These are phyloP conservation scores for Hypanus sabinus DNA, from an alignment of 2,113 vertebrate species.

Conservation along the genomic window DNA sequence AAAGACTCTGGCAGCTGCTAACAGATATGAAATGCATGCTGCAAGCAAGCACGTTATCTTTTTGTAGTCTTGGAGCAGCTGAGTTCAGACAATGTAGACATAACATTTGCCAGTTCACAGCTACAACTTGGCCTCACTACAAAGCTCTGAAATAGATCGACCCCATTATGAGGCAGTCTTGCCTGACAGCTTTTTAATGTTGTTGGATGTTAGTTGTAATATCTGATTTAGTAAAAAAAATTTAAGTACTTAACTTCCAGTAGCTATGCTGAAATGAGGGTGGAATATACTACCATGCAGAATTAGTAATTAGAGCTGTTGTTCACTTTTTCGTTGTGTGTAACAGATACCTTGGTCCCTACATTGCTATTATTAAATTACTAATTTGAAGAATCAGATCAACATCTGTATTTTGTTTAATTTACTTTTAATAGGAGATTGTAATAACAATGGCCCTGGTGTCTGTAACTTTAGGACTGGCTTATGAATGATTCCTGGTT, in stretches of 20 bases:
- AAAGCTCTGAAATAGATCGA: background rate
- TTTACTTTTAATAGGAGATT: background rate
- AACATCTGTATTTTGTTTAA: background rate
- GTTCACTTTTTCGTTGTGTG: background rate
- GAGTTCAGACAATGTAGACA: background rate
- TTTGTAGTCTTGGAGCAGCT: slow-evolving; percentile 12
- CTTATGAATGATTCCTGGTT: background rate
- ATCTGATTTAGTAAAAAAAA: background rate
- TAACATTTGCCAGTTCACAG: background rate
- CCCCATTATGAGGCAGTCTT: background rate
- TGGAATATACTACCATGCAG: background rate
- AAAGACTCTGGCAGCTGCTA: background rate
- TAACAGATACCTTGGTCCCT: slow-evolving; percentile 8
- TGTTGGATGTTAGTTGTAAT: background rate
- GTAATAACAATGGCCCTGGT: background rate
- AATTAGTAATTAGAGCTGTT: slow-evolving; percentile 19
- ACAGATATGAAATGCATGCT: slow-evolving; percentile 28
- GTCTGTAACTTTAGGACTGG: background rate
- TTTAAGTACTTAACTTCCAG: slow-evolving; percentile 6
- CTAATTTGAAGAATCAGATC: background rate
- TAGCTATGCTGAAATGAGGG: background rate
- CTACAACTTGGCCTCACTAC: background rate
- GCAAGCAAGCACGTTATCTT: background rate
- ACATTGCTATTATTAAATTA: background rate
- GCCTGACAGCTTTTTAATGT: background rate